Evolutionary conservation across 2,888 invertebrate genomes (phyloP).

Genomic region (Pemphredon lugubris): DNA sequence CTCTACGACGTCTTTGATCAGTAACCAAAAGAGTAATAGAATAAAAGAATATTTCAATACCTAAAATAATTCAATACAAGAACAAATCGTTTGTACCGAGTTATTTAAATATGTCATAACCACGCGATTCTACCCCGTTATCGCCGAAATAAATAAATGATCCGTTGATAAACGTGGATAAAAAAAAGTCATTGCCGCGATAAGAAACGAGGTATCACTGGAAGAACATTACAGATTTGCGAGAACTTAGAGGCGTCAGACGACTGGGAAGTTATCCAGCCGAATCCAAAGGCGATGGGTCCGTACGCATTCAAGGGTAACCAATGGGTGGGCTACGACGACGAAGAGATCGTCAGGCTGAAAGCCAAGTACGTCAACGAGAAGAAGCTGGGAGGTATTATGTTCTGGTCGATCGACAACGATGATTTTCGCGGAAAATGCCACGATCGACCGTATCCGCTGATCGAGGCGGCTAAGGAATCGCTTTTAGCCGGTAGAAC

Average conservation of each 20-base stretch:
- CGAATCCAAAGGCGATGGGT: conserved; percentile 91
- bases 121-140: no score
- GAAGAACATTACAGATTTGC: conserved; percentile 87
- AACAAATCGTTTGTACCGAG: no score
- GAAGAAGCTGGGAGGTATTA: conserved; percentile 92
- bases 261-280: conserved; percentile 92
- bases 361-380: conserved; percentile 94
- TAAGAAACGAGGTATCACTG: neutral
- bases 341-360: conserved; percentile 89
- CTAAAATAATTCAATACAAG: no score
- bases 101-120: no score
- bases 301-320: conserved; percentile 93
- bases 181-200: no score
- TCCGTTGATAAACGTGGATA: no score
- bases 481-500: conserved; percentile 87
- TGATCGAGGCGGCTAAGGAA: conserved; percentile 95
- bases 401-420: conserved; percentile 97
- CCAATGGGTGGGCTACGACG: conserved; percentile 97
- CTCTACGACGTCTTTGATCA: no score
- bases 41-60: no score
- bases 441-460: conserved; percentile 92
- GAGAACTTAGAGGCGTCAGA: conserved; percentile 89
- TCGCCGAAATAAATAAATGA: no score
- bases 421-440: conserved; percentile 97
- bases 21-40: no score